These are phyloP conservation scores for Siphamia tubifer DNA, from an alignment of 2,113 vertebrate genomes.

Conservation along the genomic window DNA sequence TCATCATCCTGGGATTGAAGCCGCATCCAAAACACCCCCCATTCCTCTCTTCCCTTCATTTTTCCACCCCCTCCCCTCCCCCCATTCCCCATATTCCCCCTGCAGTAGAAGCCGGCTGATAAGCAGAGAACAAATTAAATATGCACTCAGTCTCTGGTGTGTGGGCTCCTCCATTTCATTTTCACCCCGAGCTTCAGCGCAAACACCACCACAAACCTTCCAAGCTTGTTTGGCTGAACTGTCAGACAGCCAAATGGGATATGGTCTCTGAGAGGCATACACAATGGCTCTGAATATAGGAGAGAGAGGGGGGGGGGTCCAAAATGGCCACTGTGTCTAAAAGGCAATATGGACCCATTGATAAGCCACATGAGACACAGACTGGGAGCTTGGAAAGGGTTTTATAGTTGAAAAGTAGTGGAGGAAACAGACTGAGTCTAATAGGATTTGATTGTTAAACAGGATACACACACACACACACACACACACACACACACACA, in stretches of 20 bases:
- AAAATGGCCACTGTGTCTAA: constrained; percentile 54
- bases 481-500: too few relatives aligned
- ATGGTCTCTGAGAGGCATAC: constrained; percentile 35
- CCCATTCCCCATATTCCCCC: constrained; percentile 12
- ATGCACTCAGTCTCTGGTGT: constrained; percentile 57
- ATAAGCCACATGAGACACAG: constrained; percentile 56
- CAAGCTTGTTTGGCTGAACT: constrained; percentile 46
- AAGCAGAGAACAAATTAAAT: constrained; percentile 69
- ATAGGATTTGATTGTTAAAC: not conserved
- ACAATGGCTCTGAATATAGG: constrained; percentile 33
- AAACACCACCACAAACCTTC: constrained; percentile 50
- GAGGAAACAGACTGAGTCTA: not conserved
- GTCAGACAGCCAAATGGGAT: constrained; percentile 49
- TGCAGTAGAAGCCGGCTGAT: constrained; percentile 56
- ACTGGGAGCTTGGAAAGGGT: constrained; percentile 5
- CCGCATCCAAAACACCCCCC: constrained; percentile 42
- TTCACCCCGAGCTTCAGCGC: constrained; percentile 48
- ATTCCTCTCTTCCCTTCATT: not conserved
- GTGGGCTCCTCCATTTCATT: constrained; percentile 58
- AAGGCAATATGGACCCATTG: constrained; percentile 54
- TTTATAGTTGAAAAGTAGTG: not conserved
- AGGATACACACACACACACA: too few relatives aligned
- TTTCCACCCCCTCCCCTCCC: not conserved
- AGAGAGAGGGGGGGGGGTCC: constrained; percentile 19
- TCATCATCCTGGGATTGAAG: constrained; percentile 61